Percentiles rank a stretch among this genome's conserved stretches.
Evolutionary conservation across 2,797 vertebrate species (phyloP).

Genomic region (Varecia variegata): DNA sequence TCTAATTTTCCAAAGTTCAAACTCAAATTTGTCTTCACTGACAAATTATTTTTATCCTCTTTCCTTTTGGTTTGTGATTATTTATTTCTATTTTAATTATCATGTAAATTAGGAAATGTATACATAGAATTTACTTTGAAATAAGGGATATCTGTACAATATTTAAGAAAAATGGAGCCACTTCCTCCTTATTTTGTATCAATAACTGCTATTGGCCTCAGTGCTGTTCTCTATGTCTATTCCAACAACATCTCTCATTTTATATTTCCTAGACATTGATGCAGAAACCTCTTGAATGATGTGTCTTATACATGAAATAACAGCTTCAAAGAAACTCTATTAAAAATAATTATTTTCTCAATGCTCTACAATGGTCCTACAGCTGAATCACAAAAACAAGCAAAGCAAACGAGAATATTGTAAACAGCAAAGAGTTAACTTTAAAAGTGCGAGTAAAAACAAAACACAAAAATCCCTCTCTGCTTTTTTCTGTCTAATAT

Average conservation of each 20-base stretch:
- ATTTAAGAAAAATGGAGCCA: background rate
- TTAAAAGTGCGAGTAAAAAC: constrained; percentile 64
- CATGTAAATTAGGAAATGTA: background rate
- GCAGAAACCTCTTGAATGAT: background rate
- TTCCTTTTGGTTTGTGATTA: constrained; percentile 7
- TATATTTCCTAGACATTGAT: constrained; percentile 12
- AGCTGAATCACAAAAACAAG: background rate
- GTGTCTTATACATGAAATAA: background rate
- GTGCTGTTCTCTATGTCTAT: background rate
- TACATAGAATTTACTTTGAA: background rate
- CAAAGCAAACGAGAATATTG: constrained; percentile 53
- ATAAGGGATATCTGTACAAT: background rate
- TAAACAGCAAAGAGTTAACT: constrained; percentile 77
- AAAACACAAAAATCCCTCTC: constrained; percentile 41
- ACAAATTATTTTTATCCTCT: constrained; percentile 7
- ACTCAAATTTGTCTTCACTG: background rate
- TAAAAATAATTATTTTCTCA: constrained; percentile 27
- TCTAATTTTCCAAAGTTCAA: background rate
- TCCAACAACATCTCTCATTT: background rate
- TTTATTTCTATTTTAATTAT: constrained; percentile 6
- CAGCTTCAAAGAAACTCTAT: background rate
- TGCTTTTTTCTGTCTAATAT: constrained; percentile 71
- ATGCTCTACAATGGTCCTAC: background rate
- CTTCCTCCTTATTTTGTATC: background rate
- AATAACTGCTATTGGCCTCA: background rate